These are phyloP conservation scores for Sparidentex hasta DNA, from an alignment of 2,797 vertebrate species.

Conservation along the genomic window DNA sequence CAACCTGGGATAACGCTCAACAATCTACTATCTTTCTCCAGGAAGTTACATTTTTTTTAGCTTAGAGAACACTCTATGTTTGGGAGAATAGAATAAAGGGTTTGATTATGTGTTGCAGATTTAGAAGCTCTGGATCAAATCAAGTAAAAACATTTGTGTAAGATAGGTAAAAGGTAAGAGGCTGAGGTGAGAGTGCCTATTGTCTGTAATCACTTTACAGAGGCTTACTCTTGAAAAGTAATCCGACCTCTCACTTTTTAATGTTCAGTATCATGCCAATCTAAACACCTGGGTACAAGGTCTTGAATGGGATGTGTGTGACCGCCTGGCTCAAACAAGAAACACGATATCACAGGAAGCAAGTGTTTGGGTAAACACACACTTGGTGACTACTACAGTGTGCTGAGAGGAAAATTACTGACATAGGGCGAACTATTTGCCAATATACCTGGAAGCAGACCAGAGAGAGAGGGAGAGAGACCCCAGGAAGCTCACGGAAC, in stretches of 20 bases:
- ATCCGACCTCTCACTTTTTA: background rate
- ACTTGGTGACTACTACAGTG: slow-evolving; percentile 63
- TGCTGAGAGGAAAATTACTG: slow-evolving; percentile 63
- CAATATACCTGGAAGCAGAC: slow-evolving; percentile 64
- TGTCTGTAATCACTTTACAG: background rate
- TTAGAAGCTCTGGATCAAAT: too few relatives aligned
- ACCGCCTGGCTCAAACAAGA: slow-evolving; percentile 42
- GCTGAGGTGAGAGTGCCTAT: background rate
- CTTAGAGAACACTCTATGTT: background rate
- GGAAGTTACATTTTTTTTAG: background rate
- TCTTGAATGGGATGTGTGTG: slow-evolving; percentile 50
- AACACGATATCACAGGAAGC: slow-evolving; percentile 59
- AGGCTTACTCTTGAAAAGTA: background rate
- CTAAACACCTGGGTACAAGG: slow-evolving; percentile 1
- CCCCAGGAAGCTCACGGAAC: slow-evolving; percentile 45
- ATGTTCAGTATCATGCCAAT: slow-evolving; percentile 2
- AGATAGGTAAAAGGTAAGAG: background rate
- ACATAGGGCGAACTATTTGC: slow-evolving; percentile 54
- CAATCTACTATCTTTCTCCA: too few relatives aligned
- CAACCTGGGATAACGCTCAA: too few relatives aligned
- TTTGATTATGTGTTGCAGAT: too few relatives aligned
- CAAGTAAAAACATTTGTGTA: too few relatives aligned
- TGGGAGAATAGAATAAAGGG: background rate
- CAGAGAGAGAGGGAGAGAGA: slow-evolving; percentile 41
- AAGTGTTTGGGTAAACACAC: slow-evolving; percentile 74